phyloP scores from a whole-genome alignment of 2,888 invertebrate genomes.

The Hermaeophaga mercurialis region DNA sequence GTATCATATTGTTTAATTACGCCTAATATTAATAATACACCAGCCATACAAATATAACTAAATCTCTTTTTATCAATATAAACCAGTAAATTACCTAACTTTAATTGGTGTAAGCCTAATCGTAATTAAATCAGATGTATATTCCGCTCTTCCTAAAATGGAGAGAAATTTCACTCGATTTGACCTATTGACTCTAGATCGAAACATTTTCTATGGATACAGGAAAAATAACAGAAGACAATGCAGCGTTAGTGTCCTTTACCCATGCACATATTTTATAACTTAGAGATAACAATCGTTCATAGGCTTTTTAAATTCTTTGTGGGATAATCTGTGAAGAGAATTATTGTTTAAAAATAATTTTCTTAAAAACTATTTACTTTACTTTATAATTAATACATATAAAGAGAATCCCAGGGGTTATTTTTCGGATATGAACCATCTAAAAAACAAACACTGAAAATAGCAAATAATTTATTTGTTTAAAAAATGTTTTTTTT shows the following conservation, averaged over 20 bases:
- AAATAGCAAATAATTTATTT: too few species aligned
- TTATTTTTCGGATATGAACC: too few species aligned
- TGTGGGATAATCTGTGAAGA: too few species aligned
- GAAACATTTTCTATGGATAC: constrained; percentile 20
- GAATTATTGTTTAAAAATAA: too few species aligned
- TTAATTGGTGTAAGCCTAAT: constrained; percentile 3
- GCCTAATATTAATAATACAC: not conserved
- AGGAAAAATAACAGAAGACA: constrained; percentile 13
- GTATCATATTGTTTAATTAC: too few species aligned
- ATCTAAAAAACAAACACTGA: too few species aligned
- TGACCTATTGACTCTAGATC: constrained; percentile 29
- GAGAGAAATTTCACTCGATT: constrained; percentile 29
- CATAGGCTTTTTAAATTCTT: too few species aligned
- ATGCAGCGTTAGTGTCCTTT: constrained; percentile 1
- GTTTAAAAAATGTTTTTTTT: too few species aligned
- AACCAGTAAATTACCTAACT: constrained; percentile 11
- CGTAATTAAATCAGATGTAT: constrained; percentile 16
- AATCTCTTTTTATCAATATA: constrained; percentile 6
- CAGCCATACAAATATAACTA: not conserved
- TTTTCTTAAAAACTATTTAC: too few species aligned
- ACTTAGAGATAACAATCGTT: not conserved
- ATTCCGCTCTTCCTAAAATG: constrained; percentile 28
- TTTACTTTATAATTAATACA: too few species aligned
- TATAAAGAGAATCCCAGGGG: too few species aligned
- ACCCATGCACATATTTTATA: not conserved